These are phyloP conservation scores for Ursus arctos DNA, from an alignment of 2,113 vertebrate species.

Conservation along the genomic window DNA sequence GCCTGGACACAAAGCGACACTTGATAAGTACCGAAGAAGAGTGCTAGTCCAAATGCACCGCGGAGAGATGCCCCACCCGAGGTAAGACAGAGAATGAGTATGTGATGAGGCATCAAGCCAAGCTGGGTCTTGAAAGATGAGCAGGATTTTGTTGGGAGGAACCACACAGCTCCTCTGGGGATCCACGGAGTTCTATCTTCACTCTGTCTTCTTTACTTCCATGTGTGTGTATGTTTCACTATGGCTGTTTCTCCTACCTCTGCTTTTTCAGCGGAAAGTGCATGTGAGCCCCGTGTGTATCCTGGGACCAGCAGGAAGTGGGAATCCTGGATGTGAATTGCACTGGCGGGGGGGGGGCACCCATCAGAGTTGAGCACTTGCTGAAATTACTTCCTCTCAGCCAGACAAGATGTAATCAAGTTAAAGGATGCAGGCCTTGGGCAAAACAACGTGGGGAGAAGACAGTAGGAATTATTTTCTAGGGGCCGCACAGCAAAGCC, in stretches of 20 bases:
- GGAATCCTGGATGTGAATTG: not conserved
- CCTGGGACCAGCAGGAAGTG: not conserved
- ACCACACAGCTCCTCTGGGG: not conserved
- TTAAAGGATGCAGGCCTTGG: conserved; percentile 51
- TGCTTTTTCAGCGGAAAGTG: not conserved
- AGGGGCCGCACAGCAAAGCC: conserved; percentile 10
- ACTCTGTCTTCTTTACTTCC: not conserved
- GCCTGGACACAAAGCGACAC: not conserved
- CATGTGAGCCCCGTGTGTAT: not conserved
- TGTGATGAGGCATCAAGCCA: not conserved
- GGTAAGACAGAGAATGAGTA: not conserved
- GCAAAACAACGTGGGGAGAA: conserved; percentile 66
- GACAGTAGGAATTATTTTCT: conserved; percentile 62
- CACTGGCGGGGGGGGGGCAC: not conserved
- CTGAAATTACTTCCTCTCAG: conserved; percentile 70
- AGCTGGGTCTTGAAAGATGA: conserved; percentile 41
- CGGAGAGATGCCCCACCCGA: not conserved
- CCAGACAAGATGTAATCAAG: conserved; percentile 69
- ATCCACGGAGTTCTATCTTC: not conserved
- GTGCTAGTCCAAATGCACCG: not conserved
- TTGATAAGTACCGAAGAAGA: conserved; percentile 31
- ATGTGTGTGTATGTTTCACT: not conserved
- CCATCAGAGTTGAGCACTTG: conserved; percentile 23
- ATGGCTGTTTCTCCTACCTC: not conserved
- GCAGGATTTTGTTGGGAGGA: not conserved